Evolutionary conservation across 2,113 vertebrate species (phyloP), one percentile per base, ranked within the genome.

Genomic region (Nesoenas mayeri): DNA sequence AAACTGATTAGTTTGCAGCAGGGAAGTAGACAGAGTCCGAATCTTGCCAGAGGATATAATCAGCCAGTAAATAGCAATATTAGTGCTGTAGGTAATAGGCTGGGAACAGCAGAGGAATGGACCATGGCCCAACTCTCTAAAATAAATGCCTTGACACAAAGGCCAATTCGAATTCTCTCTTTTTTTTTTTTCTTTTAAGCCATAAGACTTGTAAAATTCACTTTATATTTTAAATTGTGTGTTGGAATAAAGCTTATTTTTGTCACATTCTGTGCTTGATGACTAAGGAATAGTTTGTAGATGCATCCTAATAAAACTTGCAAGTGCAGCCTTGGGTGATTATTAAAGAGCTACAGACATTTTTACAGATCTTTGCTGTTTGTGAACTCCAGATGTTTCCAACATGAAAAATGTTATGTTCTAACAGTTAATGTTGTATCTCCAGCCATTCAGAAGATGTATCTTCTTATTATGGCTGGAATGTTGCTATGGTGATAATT

Each of bases 1-100:
- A 98, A 99, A 98, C 98, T 99, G 99, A 99, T 99, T 99, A 99
- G 98, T 98, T 99, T 99, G 98, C 98, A 96, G 98, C 97, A 97
- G 98, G 97, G 98, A 98, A 98, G 98, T 98, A 98, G 98, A 98
- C 98, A 98, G 72, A 97, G 98, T 98, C 98, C 89, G n/a, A 98
- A 98, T 99, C 98, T 98, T 98, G 99, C 99, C 98, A 97, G 98
- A 98, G 99, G 99, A 99, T 98, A 99, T 99, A 99, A 99, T 99
- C 99, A 99, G 97, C 97, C 97, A 98, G 98, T 98, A 99, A 99
- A 99, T 98, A 97, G 98, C 97, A 95, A 88, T 97, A 97, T 98
- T 98, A 98, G 96, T 95, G 96, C 94, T 92, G 95, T 94, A 95
- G 95, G 97, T 98, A 98, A 98, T 98, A 96, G 95, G 95, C 93